Evolutionary conservation across 2,888 invertebrate species (phyloP).

Genomic region (Emmelina monodactyla): DNA sequence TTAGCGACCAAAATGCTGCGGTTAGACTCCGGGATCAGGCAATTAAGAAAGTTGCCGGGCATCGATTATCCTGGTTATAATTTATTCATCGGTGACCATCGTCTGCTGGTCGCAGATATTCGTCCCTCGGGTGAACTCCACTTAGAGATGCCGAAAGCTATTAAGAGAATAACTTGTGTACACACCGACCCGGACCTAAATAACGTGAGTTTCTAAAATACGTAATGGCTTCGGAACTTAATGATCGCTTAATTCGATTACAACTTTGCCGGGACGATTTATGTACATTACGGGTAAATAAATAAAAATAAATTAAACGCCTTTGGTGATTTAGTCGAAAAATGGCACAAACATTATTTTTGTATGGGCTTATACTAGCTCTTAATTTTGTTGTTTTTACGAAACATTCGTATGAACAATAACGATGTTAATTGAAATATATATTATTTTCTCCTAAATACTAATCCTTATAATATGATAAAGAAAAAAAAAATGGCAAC

Average conservation of each 20-base stretch:
- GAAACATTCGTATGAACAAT: too few relatives aligned
- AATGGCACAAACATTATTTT: too few relatives aligned
- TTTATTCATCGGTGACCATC: conserved; percentile 45
- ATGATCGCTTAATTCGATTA: background rate
- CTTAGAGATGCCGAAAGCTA: conserved; percentile 34
- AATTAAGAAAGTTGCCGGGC: conserved; percentile 27
- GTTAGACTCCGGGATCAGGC: conserved; percentile 19
- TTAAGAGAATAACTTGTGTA: conserved; percentile 25
- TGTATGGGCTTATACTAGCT: too few relatives aligned
- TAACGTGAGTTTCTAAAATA: background rate
- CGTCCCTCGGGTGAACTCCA: conserved; percentile 28
- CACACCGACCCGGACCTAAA: conserved; percentile 13
- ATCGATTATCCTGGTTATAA: conserved; percentile 33
- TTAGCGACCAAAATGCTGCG: conserved; percentile 14
- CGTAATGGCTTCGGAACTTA: background rate
- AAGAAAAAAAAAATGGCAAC: too few relatives aligned
- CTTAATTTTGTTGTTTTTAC: too few relatives aligned
- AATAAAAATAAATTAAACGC: too few relatives aligned
- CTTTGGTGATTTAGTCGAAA: too few relatives aligned
- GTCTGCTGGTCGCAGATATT: conserved; percentile 28
- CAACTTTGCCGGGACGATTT: too few relatives aligned
- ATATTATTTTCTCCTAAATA: too few relatives aligned
- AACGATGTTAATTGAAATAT: too few relatives aligned
- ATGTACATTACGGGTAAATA: too few relatives aligned
- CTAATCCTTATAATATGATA: too few relatives aligned